These are phyloP conservation scores for Enoplosus armatus DNA, from an alignment of 2,797 vertebrate genomes.

Conservation along the genomic window DNA sequence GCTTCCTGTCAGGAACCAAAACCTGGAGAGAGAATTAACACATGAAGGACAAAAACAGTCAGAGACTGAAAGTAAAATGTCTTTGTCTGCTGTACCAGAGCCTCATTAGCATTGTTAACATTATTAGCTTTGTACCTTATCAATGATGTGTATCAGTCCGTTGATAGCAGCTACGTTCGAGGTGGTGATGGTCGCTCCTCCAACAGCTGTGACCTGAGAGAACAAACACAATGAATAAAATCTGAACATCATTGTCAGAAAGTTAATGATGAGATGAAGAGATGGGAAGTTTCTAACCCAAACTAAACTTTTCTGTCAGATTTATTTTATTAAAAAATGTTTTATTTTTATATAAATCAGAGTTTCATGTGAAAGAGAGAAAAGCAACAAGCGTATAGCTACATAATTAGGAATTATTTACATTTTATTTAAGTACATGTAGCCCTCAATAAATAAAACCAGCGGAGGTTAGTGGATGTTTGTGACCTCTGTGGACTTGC, in stretches of 20 bases:
- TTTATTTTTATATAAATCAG: background rate
- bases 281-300: background rate
- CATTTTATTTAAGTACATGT: background rate
- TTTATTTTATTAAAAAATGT: background rate
- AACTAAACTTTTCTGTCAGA: background rate
- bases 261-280: background rate
- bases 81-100: background rate
- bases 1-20: constrained; percentile 84
- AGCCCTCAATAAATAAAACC: background rate
- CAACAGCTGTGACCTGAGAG: constrained; percentile 85
- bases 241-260: background rate
- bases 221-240: constrained; percentile 4
- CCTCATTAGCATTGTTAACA: background rate
- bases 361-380: background rate
- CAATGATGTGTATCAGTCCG: constrained; percentile 92
- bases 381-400: background rate
- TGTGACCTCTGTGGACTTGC: constrained; percentile 74
- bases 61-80: background rate
- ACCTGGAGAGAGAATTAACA: constrained; percentile 82
- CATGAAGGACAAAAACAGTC: background rate
- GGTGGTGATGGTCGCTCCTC: constrained; percentile 84
- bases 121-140: constrained; percentile 83
- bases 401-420: background rate
- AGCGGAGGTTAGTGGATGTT: background rate
- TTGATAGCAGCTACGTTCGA: constrained; percentile 89